Percentiles rank a stretch among this genome's conserved stretches.
These are phyloP conservation scores for Pterocles gutturalis DNA, from an alignment of 2,113 vertebrate species.

Conservation along the genomic window DNA sequence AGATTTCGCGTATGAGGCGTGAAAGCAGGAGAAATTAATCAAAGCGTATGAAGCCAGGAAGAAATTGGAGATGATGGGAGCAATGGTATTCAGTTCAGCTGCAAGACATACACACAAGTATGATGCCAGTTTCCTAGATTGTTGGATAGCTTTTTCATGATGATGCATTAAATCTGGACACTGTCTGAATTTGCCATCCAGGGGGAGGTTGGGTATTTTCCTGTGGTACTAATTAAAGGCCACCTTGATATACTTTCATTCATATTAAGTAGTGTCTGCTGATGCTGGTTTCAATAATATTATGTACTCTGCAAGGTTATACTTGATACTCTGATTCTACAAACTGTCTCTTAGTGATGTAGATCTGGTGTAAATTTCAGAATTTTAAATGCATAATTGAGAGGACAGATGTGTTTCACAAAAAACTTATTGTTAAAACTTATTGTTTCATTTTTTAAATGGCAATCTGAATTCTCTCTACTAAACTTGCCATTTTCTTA, in stretches of 20 bases:
- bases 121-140: neutral
- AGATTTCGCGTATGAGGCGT: conserved; percentile 96
- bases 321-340: neutral
- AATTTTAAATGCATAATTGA: neutral
- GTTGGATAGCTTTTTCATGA: neutral
- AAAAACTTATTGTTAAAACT: neutral
- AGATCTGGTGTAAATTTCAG: neutral
- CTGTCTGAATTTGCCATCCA: neutral
- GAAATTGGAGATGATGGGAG: conserved; percentile 99
- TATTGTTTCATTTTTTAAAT: neutral
- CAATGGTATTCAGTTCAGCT: conserved; percentile 94
- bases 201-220: neutral
- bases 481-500: neutral
- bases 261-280: neutral
- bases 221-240: neutral
- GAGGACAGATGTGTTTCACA: neutral
- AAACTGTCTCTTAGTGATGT: neutral
- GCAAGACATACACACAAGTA: conserved; percentile 48
- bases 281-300: neutral
- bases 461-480: neutral
- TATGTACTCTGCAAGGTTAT: neutral
- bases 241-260: neutral
- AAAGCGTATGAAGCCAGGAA: conserved; percentile 97
- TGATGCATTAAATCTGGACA: neutral
- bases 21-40: conserved; percentile 99